Base-by-base conservation (phyloP, 2,113 vertebrate genomes). In the Tetraodon nigroviridis region DNA sequence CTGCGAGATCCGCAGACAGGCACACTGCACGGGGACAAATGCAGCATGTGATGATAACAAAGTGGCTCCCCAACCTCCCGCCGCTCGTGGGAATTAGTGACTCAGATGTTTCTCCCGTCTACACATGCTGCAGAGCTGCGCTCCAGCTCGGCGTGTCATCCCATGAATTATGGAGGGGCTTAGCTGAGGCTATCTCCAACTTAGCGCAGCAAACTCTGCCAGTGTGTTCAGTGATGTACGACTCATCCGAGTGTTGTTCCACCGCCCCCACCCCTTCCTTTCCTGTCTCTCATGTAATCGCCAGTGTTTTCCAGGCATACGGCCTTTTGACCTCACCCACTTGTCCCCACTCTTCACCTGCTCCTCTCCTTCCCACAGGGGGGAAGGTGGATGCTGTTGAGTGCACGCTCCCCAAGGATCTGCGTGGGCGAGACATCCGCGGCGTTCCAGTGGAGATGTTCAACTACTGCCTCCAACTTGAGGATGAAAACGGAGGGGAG, bases 401-500 rank as follows among this genome's bases (percentile, higher is more conserved):
- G 63, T 99, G 97, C 79, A 98, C 94, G 20, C 89, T 99, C 19
- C 97, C 97, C 15, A 98, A 99, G 83, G 95, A 99, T 72, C 92
- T 99, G 85, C 91, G 94, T 73, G 97, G 96, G 48, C 93, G 94
- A 80, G 95, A 98, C 85, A 98, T 99, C 89, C 90, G 95, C 0
- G 83, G 91, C 54, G 94, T 99, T 61, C 97, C 96, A 3, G 91
- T 98, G 87, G 97, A 99, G 88, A 98, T 99, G 96, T 99, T 99
- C 85, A 96, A 94, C 89, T 98, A 98, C 83, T 99, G 97, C 79
- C 94, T 95, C 57, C 94, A 96, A 77, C 80, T 98, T 58, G 97
- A 97, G 27, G 96, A 95, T 5, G 93, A 96, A 80, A 95, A 93
- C 24, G 93, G 77, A 46, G 80, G 69, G 19, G 73, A 46, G 8